phyloP scores from a whole-genome alignment of 2,113 vertebrate species.

The Puma concolor region DNA sequence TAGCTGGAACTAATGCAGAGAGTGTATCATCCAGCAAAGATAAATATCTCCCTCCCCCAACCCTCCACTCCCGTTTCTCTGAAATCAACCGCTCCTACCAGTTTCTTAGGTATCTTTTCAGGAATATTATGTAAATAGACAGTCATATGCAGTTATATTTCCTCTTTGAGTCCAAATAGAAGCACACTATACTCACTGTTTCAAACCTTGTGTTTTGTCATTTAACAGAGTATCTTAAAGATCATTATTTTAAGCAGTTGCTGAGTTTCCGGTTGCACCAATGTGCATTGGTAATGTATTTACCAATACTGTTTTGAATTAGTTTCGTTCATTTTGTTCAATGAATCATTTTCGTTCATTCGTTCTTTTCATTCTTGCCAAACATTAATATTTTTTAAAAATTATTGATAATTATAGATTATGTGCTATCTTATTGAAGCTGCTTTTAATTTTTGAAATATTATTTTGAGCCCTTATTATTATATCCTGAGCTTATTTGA shows the following conservation, averaged over 20 bases:
- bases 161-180: background rate
- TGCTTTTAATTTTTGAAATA: constrained; percentile 42
- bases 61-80: background rate
- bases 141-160: background rate
- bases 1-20: background rate
- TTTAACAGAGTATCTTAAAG: background rate
- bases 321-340: too few relatives aligned
- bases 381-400: background rate
- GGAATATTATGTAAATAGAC: background rate
- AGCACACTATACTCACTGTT: background rate
- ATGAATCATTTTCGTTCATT: too few relatives aligned
- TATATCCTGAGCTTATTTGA: background rate
- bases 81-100: background rate
- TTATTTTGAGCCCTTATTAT: background rate
- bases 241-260: constrained; percentile 2
- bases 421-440: background rate
- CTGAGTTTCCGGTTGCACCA: constrained; percentile 11
- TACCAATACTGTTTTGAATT: background rate
- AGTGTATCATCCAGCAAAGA: background rate
- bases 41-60: background rate
- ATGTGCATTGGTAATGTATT: background rate
- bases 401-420: background rate
- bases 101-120: constrained; percentile 1
- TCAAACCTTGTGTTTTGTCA: background rate
- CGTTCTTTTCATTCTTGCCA: background rate